Evolutionary conservation across 30 jellyfish, hydroid and myxozoan species (phyloP), one percentile per base, ranked within the genome.

Genomic region (Pelagia noctiluca): DNA sequence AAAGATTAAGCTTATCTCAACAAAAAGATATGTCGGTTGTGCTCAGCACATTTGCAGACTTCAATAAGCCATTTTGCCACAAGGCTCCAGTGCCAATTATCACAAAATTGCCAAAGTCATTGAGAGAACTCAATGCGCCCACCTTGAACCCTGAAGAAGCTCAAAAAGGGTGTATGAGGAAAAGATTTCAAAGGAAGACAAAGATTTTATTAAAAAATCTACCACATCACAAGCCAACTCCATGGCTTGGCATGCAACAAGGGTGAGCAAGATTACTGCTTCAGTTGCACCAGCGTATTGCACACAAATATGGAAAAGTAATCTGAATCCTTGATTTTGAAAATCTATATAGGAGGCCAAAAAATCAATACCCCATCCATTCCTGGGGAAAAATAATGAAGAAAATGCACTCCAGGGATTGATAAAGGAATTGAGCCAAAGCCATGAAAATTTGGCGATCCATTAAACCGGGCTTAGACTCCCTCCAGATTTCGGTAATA

Each of bases 201-300:
- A n/a, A n/a, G n/a, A n/a, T n/a, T n/a, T n/a, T n/a, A n/a, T n/a
- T 53, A 33, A 53, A 53, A 53, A 53, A 53, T 53, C 69, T 53
- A 53, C 69, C 21, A 53, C 32, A 48, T 38, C 49, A 64, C 77
- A 64, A 64, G 32, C 37, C 24, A 3, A 64, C 21, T 5, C 77
- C 32, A 38, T 33, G 24, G 63, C 77, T 3, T 64, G 77, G 77
- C 24, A 34, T 29, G 50, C 24, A 34, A 26, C 30, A 25, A 64
- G 77, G 50, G 32, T 64, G 7, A 34, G 77, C 49, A 64, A 34
- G 77, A 64, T 64, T 22, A 64, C 77, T 33, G 46, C 77, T 25
- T 64, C 77, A 64, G 77, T 64, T 64, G 77, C 77, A 64, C 77
- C 2, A 28, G 30, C 26, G 77, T 64, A 34, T 34, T 64, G 50